These are phyloP conservation scores for Plutella xylostella DNA, from an alignment of 2,888 invertebrate species.

Conservation along the genomic window DNA sequence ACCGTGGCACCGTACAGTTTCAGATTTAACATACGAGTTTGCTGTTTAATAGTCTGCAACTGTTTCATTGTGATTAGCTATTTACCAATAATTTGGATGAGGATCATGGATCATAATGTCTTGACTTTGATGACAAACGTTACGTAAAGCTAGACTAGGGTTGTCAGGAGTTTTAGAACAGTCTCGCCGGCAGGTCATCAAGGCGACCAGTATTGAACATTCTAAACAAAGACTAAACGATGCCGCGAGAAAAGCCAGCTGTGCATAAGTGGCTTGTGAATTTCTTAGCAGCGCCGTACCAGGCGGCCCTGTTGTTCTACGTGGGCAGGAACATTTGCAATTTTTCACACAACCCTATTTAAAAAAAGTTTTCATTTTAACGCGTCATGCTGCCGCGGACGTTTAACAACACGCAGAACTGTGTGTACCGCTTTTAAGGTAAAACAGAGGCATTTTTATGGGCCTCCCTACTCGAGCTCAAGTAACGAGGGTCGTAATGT, in stretches of 20 bases:
- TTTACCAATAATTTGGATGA: no score
- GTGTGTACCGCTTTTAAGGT: not conserved
- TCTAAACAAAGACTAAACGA: not conserved
- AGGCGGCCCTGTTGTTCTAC: not conserved
- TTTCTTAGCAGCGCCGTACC: not conserved
- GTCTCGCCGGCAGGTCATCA: no score
- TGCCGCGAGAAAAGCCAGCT: not conserved
- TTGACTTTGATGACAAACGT: no score
- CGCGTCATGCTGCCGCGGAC: not conserved
- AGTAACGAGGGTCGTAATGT: constrained; percentile 28
- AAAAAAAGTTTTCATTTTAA: constrained; percentile 13
- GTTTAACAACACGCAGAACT: constrained; percentile 8
- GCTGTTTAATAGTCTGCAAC: no score
- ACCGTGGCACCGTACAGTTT: no score
- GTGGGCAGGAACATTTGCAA: constrained; percentile 9
- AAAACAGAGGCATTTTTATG: constrained; percentile 21
- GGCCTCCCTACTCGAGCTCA: constrained; percentile 23
- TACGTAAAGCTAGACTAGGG: no score
- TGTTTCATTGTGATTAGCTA: no score
- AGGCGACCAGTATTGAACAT: not conserved
- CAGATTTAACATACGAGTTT: no score
- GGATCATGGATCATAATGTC: no score
- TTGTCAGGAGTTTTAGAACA: no score
- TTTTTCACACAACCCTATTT: constrained; percentile 14
- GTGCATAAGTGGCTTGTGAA: constrained; percentile 5